These are phyloP conservation scores for Dicrurus megarhynchus DNA, from an alignment of 2,113 vertebrate species.

Conservation along the genomic window DNA sequence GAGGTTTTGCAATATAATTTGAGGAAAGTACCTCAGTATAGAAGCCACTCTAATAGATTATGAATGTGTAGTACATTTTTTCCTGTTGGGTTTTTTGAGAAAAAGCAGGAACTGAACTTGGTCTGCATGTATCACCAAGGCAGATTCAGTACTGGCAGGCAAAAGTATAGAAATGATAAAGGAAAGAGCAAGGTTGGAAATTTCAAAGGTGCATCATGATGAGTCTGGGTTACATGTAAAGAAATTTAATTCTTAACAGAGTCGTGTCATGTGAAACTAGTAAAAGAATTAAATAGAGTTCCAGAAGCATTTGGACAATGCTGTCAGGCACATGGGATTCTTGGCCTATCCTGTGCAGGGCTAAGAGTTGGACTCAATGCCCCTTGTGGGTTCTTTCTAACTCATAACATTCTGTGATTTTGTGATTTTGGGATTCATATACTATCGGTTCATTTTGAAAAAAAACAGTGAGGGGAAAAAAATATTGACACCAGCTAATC, in stretches of 20 bases:
- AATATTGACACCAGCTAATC: background rate
- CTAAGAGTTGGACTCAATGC: accelerated
- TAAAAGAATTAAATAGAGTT: background rate
- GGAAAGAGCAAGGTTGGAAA: background rate
- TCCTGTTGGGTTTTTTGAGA: background rate
- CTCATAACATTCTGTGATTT: background rate
- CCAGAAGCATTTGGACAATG: background rate
- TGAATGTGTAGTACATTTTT: accelerated
- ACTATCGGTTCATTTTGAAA: background rate
- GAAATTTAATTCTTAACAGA: background rate
- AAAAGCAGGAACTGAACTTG: background rate
- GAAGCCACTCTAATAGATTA: background rate
- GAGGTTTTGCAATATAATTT: background rate
- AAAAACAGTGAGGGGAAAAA: background rate
- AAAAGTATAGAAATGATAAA: background rate
- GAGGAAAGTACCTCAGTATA: background rate
- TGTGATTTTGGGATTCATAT: background rate
- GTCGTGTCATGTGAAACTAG: background rate
- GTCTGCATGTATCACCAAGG: background rate
- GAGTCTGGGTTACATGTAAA: background rate
- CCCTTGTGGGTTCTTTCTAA: background rate
- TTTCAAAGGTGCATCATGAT: background rate
- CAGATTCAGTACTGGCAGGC: background rate
- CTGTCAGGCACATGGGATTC: background rate
- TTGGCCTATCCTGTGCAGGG: background rate